These are phyloP conservation scores for Zophobas morio DNA, from an alignment of 1,140 invertebrate genomes.

Conservation along the genomic window DNA sequence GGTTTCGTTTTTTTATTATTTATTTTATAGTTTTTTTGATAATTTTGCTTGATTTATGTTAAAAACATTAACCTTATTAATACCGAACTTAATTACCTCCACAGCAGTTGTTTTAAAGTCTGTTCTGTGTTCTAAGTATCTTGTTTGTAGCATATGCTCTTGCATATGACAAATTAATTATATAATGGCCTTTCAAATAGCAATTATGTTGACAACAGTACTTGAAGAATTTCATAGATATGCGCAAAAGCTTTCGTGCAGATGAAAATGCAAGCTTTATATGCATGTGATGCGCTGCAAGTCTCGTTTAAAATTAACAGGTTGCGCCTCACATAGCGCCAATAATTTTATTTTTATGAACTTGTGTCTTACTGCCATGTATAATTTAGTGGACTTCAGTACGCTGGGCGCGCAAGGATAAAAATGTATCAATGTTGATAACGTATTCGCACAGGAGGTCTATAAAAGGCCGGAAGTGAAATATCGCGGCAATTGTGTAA, in stretches of 20 bases:
- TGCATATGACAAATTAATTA: no score
- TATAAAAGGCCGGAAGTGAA: constrained; percentile 49
- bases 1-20: no score
- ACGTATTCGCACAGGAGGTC: constrained; percentile 32
- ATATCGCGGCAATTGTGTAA: constrained; percentile 51
- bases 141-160: no score
- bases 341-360: constrained; percentile 36
- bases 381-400: constrained; percentile 33
- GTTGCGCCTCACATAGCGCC: constrained; percentile 2
- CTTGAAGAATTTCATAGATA: background rate
- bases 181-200: no score
- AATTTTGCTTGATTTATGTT: no score
- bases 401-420: constrained; percentile 2
- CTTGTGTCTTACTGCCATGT: constrained; percentile 6
- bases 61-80: no score
- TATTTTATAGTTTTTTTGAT: no score
- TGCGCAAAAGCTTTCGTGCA: constrained; percentile 15
- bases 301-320: constrained; percentile 15
- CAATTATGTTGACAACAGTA: no score
- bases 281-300: constrained; percentile 13
- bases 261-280: constrained; percentile 27
- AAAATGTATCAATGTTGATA: constrained; percentile 42
- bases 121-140: no score
- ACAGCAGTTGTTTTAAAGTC: no score
- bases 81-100: no score